phyloP scores from a whole-genome alignment of 2,113 vertebrate species.

The Hippocampus guttulatus region DNA sequence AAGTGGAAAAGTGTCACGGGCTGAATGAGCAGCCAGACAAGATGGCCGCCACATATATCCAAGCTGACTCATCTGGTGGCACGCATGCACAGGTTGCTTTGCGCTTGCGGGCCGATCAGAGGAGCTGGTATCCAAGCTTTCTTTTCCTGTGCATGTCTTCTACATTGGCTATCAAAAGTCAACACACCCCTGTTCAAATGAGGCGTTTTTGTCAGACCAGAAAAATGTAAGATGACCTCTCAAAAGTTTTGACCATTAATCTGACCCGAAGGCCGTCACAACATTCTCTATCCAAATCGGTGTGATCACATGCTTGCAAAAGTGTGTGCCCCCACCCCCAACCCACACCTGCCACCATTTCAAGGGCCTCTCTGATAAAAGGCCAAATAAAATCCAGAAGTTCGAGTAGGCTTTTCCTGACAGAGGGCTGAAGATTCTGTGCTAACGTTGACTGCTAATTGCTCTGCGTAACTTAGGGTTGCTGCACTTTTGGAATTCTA shows the following conservation, averaged over 20 bases:
- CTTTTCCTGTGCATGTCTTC: background rate
- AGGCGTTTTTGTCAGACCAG: background rate
- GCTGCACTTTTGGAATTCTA: no score
- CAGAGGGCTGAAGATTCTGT: no score
- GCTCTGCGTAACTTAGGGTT: no score
- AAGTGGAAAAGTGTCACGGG: constrained; percentile 48
- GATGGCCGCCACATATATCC: constrained; percentile 40
- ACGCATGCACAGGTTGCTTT: background rate
- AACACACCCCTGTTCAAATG: background rate
- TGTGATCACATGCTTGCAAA: background rate
- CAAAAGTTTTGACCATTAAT: no score
- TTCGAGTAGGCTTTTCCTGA: background rate
- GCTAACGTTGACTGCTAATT: no score
- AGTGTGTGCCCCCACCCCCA: background rate
- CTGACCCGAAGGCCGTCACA: no score
- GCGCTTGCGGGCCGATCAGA: background rate
- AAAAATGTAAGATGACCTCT: no score
- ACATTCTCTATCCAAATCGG: no score
- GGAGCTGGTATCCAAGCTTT: background rate
- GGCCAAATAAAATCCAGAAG: background rate
- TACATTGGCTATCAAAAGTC: background rate
- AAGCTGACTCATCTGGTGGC: constrained; percentile 1
- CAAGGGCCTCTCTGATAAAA: background rate
- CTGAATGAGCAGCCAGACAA: constrained; percentile 50
- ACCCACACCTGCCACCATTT: background rate